Base-by-base conservation (phyloP, 2,797 vertebrate genomes). In the Neomorphus geoffroyi region DNA sequence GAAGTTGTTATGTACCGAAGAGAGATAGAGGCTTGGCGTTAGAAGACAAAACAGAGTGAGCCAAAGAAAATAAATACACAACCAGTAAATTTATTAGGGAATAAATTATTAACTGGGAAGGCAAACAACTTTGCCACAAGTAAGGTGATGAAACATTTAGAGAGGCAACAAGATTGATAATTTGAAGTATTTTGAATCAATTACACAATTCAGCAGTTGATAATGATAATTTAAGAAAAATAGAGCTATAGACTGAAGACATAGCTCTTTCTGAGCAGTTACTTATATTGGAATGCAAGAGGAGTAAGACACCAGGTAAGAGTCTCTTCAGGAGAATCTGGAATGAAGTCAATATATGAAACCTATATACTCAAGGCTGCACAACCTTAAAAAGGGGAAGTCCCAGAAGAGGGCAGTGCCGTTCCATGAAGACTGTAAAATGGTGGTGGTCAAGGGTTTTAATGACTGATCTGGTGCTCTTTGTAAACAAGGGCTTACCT, bases 341-440 rank as follows among this genome's bases (percentile, higher is more conserved):
- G 28, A 54, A 43, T 8, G 5, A 58, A 30, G 37, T 58, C 18
- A 41, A 14, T 48, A 14, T 2, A 26, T 14, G 39, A 26, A 67
- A 17, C 8, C 10, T 30, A 0, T 3, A 6, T 5, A 10, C 35
- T 57, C 37, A 24, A 18, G 21, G 14, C 7, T 61, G 15, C 46
- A 37, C 4, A 33, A 1, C 45, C 53, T 9, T 37, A 0, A 21
- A 37, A 48, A 37, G 35, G 18, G 2, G 30, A 62, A 74, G 21
- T 56, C 94, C 95, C 92, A 93, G 94, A 93, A 95, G 96, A 91
- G 94, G 92, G 92, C 94, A 96, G 91, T 84, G 94, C 16, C 91
- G 66, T 28, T 96, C 75, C 46, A 73, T 21, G 48, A 26, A 79
- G 57, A 18, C 53, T 15, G 30, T 39, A 50, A 77, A 79, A 27